These are phyloP conservation scores for Heloderma charlesbogerti DNA, from an alignment of 2,113 vertebrate species.

Conservation along the genomic window DNA sequence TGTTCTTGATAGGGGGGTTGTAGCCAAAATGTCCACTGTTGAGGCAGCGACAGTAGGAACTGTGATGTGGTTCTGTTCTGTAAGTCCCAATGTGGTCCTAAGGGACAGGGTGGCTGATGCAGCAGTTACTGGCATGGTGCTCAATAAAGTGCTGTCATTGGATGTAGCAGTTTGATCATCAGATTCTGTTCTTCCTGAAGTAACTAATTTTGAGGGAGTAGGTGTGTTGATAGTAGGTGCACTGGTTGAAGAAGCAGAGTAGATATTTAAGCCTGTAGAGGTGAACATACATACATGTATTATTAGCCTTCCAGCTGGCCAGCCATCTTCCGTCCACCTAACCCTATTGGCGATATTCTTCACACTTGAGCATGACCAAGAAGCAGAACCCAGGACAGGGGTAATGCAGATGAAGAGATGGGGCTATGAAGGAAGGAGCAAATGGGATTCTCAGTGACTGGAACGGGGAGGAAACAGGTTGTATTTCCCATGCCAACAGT, in stretches of 20 bases:
- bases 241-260: neutral
- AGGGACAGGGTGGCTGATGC: neutral
- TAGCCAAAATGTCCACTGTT: neutral
- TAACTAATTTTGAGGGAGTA: neutral
- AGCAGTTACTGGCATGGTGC: accelerated
- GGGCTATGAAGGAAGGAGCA: neutral
- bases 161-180: no score
- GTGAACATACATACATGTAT: neutral
- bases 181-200: neutral
- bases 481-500: neutral
- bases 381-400: neutral
- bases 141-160: accelerated
- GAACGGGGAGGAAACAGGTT: neutral
- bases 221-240: neutral
- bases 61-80: neutral
- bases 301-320: neutral
- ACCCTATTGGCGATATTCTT: neutral
- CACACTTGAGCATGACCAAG: neutral
- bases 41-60: neutral
- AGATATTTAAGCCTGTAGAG: conserved; percentile 4
- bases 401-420: neutral
- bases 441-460: neutral
- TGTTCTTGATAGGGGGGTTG: neutral
- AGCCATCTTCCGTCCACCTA: neutral
- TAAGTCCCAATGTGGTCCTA: accelerated